Conservation (phyloP, 2,888 invertebrate species). For the Griposia aprilina region DNA sequence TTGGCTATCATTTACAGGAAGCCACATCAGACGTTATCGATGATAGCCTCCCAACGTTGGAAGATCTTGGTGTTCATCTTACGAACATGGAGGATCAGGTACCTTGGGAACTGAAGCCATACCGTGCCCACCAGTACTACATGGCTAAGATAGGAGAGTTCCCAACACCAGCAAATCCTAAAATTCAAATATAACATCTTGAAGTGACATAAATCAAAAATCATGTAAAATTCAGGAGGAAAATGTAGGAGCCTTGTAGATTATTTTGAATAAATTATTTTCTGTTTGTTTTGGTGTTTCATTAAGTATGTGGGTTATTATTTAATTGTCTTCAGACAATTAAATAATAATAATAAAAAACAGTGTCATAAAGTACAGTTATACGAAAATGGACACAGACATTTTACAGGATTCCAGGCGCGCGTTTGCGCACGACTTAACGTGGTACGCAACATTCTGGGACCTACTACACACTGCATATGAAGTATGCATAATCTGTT, state of each 20-base stretch:
- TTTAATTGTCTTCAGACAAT: too few species aligned
- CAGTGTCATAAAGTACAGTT: background rate
- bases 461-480: background rate
- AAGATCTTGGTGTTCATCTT: slow-evolving; percentile 96
- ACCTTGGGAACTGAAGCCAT: slow-evolving; percentile 95
- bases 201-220: slow-evolving; percentile 26
- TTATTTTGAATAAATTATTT: slow-evolving; percentile 71
- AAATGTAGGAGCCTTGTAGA: slow-evolving; percentile 64
- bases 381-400: background rate
- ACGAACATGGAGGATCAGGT: slow-evolving; percentile 94
- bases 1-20: slow-evolving; percentile 90
- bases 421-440: too few species aligned
- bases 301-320: background rate
- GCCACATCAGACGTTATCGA: slow-evolving; percentile 93
- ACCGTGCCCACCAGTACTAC: slow-evolving; percentile 93
- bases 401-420: background rate
- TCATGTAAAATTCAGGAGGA: slow-evolving; percentile 41
- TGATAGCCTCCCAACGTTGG: slow-evolving; percentile 93
- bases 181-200: slow-evolving; percentile 69
- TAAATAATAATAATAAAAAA: background rate
- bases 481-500: too few species aligned
- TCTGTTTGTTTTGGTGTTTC: slow-evolving; percentile 54
- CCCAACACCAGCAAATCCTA: slow-evolving; percentile 92
- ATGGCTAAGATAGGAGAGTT: slow-evolving; percentile 94
- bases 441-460: background rate